phyloP scores from a whole-genome alignment of 2,113 vertebrate genomes.

The Thryonomys swinderianus region DNA sequence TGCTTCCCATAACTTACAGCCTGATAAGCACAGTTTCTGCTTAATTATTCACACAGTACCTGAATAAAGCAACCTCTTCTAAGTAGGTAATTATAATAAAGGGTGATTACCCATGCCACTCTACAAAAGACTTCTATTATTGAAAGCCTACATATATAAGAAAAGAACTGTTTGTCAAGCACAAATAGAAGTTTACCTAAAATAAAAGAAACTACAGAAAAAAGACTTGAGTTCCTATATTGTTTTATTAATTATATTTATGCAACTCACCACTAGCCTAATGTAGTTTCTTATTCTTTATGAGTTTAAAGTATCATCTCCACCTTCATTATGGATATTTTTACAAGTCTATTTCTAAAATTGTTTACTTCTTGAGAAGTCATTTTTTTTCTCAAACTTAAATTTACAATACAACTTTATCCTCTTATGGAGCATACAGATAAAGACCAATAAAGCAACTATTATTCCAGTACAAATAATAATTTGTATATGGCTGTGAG shows the following conservation, averaged over 20 bases:
- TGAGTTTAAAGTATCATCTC: constrained; percentile 16
- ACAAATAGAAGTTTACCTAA: neutral
- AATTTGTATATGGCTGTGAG: neutral
- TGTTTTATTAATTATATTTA: neutral
- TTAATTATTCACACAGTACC: constrained; percentile 43
- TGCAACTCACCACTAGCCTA: neutral
- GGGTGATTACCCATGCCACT: neutral
- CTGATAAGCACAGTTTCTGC: neutral
- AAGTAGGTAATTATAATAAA: constrained; percentile 1
- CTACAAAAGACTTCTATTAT: constrained; percentile 16
- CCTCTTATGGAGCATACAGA: neutral
- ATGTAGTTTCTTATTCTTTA: neutral
- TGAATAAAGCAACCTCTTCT: constrained; percentile 53
- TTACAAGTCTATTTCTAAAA: constrained; percentile 13
- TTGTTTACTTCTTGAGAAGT: neutral
- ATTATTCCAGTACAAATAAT: constrained; percentile 7
- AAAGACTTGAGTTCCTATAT: neutral
- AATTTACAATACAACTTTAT: constrained; percentile 56
- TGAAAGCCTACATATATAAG: neutral
- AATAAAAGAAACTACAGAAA: neutral
- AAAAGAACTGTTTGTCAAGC: neutral
- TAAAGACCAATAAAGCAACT: neutral
- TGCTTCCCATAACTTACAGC: neutral
- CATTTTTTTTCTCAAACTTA: constrained; percentile 28
- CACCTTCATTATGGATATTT: neutral